These are phyloP conservation scores for Sarcophaga bullata DNA, from an alignment of 1,140 invertebrate species.

Conservation along the genomic window DNA sequence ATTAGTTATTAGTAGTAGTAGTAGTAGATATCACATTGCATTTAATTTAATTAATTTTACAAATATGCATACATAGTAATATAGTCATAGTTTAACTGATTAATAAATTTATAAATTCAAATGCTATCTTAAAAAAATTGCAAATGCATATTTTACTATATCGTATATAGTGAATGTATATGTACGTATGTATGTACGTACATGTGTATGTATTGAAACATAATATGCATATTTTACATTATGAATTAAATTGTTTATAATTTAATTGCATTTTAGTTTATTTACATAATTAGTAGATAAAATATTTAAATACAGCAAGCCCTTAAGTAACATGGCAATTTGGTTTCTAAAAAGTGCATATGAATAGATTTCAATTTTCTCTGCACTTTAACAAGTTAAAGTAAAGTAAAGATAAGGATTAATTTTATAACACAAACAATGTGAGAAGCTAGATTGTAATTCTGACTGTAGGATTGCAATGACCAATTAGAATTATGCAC, in stretches of 20 bases:
- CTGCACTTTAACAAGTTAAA: too few relatives aligned
- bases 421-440: too few relatives aligned
- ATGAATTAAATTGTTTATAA: conserved; percentile 9
- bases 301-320: too few relatives aligned
- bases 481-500: too few relatives aligned
- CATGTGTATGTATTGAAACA: not conserved
- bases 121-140: not conserved
- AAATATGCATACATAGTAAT: not conserved
- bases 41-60: not conserved
- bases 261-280: conserved; percentile 37
- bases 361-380: too few relatives aligned
- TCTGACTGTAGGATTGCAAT: too few relatives aligned
- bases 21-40: not conserved
- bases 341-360: too few relatives aligned
- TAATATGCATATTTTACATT: not conserved
- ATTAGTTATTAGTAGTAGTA: too few relatives aligned
- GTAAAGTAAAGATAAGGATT: too few relatives aligned
- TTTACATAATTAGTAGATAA: conserved; percentile 21
- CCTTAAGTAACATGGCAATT: too few relatives aligned
- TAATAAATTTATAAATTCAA: not conserved
- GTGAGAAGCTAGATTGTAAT: too few relatives aligned
- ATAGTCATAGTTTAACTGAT: not conserved
- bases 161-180: too few relatives aligned
- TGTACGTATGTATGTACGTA: not conserved
- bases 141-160: conserved; percentile 6